Evolutionary conservation across 1,140 invertebrate genomes (phyloP).

Genomic region (Coptotermes formosanus): DNA sequence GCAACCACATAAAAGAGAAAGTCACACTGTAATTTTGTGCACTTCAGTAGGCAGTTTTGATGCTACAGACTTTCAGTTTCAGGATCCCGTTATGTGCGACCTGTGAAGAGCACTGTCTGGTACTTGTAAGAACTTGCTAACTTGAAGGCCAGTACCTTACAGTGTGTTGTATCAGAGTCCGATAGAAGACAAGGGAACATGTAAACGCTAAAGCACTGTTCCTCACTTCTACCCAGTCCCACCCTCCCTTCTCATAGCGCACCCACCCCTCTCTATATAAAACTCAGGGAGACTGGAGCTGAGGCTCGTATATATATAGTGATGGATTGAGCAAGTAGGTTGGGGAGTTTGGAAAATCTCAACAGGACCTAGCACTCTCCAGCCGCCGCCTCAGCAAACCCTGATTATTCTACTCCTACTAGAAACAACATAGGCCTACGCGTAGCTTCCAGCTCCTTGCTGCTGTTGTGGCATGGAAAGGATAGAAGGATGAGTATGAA

Average conservation of each 20-base stretch:
- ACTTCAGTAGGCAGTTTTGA: too few relatives aligned
- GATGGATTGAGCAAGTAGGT: slow-evolving; percentile 50
- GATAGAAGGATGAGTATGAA: background rate
- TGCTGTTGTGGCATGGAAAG: background rate
- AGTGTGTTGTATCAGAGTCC: background rate
- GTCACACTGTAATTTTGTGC: too few relatives aligned
- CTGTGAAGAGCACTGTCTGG: too few relatives aligned
- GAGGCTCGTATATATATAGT: slow-evolving; percentile 35
- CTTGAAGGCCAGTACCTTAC: background rate
- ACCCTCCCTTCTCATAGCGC: background rate
- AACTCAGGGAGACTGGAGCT: background rate
- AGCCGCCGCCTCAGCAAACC: background rate
- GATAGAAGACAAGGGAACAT: background rate
- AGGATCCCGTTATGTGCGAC: too few relatives aligned
- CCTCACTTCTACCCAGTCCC: background rate
- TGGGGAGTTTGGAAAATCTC: slow-evolving; percentile 48
- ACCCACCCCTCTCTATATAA: background rate
- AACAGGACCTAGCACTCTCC: slow-evolving; percentile 48
- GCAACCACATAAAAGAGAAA: too few relatives aligned
- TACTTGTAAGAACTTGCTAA: background rate
- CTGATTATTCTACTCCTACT: slow-evolving; percentile 32
- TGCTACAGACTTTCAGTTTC: too few relatives aligned
- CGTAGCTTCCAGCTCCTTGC: background rate
- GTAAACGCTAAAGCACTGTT: background rate
- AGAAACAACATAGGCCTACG: too few relatives aligned